A percentile compares a stretch with the other conserved stretches of the same genome.
Evolutionary conservation across 1,140 invertebrate genomes (phyloP).

Genomic region (Saccostrea echinata): DNA sequence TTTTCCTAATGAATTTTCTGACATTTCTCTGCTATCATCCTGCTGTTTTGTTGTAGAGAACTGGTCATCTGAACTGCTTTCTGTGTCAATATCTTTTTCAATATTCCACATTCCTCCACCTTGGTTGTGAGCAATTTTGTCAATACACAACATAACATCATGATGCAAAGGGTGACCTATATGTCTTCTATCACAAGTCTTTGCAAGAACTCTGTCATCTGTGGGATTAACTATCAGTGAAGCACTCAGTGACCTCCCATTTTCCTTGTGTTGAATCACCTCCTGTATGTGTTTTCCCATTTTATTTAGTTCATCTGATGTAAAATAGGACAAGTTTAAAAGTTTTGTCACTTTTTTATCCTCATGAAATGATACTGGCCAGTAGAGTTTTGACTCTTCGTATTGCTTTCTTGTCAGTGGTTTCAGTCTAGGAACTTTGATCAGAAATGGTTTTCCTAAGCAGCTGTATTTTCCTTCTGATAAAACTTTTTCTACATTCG

Average conservation of each 20-base stretch:
- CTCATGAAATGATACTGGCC: slow-evolving; percentile 90
- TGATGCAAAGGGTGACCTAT: slow-evolving; percentile 89
- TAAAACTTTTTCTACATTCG: background rate
- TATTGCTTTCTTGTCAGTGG: slow-evolving; percentile 87
- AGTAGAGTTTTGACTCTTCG: slow-evolving; percentile 83
- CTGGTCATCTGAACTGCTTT: background rate
- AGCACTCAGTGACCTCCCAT: slow-evolving; percentile 64
- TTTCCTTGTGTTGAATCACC: background rate
- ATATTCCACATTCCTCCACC: slow-evolving; percentile 87
- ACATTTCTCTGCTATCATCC: background rate
- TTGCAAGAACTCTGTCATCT: slow-evolving; percentile 79
- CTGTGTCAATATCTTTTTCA: background rate
- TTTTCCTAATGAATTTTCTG: background rate
- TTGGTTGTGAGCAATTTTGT: slow-evolving; percentile 90
- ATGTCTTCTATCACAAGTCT: slow-evolving; percentile 83
- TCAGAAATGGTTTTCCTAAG: slow-evolving; percentile 61
- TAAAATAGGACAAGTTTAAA: slow-evolving; percentile 84
- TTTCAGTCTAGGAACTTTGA: slow-evolving; percentile 83
- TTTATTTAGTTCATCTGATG: slow-evolving; percentile 81
- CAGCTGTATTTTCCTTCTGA: slow-evolving; percentile 3
- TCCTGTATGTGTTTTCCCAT: slow-evolving; percentile 84
- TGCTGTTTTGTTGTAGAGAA: background rate
- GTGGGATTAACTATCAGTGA: slow-evolving; percentile 76
- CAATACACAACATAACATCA: slow-evolving; percentile 91
- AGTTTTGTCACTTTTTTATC: slow-evolving; percentile 81